phyloP scores from a whole-genome alignment of 2,888 invertebrate genomes.

The Stegophylla sp. region DNA sequence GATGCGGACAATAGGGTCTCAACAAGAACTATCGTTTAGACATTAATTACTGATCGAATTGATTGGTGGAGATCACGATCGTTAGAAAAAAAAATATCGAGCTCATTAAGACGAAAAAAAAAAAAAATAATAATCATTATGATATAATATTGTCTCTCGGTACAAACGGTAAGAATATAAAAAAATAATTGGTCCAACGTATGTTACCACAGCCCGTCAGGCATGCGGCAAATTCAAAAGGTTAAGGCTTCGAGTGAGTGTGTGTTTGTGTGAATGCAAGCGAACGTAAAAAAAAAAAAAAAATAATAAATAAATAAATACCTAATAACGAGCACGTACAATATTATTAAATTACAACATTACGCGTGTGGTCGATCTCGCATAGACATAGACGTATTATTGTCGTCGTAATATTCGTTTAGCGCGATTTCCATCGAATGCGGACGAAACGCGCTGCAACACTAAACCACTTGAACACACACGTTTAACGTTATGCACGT shows the following conservation, averaged over 20 bases:
- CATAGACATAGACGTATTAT: not conserved
- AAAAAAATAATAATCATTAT: no score
- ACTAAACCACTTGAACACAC: no score
- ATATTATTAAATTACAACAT: not conserved
- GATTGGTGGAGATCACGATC: not conserved
- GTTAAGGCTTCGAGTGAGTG: not conserved
- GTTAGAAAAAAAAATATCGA: not conserved
- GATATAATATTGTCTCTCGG: no score
- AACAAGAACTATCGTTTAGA: not conserved
- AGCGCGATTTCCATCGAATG: no score
- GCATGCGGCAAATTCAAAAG: not conserved
- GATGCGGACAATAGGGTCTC: not conserved
- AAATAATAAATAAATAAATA: not conserved
- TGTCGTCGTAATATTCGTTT: not conserved
- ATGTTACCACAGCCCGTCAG: not conserved
- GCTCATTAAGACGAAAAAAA: not conserved
- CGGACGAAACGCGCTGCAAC: no score
- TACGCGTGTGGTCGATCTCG: not conserved
- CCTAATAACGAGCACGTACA: not conserved
- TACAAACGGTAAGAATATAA: no score
- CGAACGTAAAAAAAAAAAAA: not conserved
- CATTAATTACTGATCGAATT: not conserved
- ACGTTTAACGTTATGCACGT: no score
- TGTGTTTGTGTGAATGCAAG: not conserved
- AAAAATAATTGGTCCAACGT: not conserved